Base-by-base conservation (phyloP, 2,888 invertebrate genomes). In the Phanerotoma sp. region DNA sequence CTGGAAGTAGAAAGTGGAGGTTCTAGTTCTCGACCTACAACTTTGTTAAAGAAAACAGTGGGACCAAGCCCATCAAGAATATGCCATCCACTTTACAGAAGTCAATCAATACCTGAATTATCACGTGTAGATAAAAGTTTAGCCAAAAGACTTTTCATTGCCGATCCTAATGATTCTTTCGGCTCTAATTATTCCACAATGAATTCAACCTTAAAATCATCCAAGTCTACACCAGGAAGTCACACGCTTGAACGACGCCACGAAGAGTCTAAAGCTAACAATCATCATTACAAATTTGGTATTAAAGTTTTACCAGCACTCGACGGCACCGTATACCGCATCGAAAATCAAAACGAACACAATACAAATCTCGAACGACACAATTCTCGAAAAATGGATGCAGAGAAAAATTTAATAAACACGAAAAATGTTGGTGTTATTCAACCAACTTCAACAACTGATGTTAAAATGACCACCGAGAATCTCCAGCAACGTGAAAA, bases 31-130 rank as follows among this genome's bases (percentile, higher is more conserved):
- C 75, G 78, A 33, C 78, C 79, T 3, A 68, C 78, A 10, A 77
- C 79, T 3, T 65, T 78, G n/a, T 62, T 78, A 51, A 77, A 79
- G 56, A 76, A 75, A 38, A 74, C 63, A 28, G 69, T 76, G 2
- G 73, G 75, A 3, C 74, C 75, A 3, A 74, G 68, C 56, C 69
- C 74, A 1, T 65, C 66, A 1, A 78, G 81, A 51, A 84, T 90
- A 28, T 83, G 82, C 57, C 92, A 93, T 78, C 92, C 92, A 0
- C 77, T 92, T 61, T 86, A 89, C 71, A 80, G 86, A 63, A 86
- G 91, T 64, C 88, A 91, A 37, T 92, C 92, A 4, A 86, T 87
- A 40, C 87, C 89, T 60, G 91, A 92, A 68, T 80, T 93, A 62
- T 83, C 82, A 56, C 83, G 85, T 78, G 85, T 87, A 66, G 65